Conservation (phyloP, 2,113 vertebrate genomes). For the Hiodon tergisus region DNA sequence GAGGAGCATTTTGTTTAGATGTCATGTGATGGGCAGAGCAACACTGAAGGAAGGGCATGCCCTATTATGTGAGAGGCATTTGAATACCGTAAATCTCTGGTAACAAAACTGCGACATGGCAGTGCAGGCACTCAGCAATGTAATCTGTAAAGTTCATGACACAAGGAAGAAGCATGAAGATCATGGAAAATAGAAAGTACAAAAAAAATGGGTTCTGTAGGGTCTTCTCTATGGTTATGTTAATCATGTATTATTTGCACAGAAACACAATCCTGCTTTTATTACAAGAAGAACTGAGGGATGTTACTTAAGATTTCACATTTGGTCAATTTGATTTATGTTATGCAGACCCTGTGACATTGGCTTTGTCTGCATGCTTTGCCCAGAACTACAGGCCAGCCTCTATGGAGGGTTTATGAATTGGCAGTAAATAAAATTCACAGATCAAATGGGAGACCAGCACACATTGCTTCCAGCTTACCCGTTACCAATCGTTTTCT, state of each 20-base stretch:
- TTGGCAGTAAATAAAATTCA: background rate
- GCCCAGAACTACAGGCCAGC: background rate
- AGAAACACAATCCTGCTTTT: constrained; percentile 40
- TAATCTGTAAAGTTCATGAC: constrained; percentile 29
- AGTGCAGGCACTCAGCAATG: constrained; percentile 15
- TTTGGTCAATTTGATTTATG: background rate
- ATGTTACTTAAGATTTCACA: constrained; percentile 33
- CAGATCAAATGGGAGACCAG: background rate
- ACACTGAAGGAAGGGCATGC: background rate
- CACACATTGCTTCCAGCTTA: background rate
- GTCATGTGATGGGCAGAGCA: background rate
- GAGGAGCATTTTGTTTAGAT: background rate
- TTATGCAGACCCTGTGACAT: background rate
- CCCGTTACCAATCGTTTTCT: background rate
- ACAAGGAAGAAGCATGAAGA: constrained; percentile 29
- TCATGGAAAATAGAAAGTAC: background rate
- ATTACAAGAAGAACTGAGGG: constrained; percentile 52
- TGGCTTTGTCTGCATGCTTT: background rate
- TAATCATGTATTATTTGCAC: constrained; percentile 64
- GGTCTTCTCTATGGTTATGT: constrained; percentile 38
- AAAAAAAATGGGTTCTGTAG: constrained; percentile 2
- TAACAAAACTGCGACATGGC: constrained; percentile 9
- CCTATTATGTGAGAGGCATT: background rate
- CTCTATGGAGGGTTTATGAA: background rate
- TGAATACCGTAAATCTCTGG: no score